Conservation (phyloP, 2,888 invertebrate species). For the Selenia dentaria region DNA sequence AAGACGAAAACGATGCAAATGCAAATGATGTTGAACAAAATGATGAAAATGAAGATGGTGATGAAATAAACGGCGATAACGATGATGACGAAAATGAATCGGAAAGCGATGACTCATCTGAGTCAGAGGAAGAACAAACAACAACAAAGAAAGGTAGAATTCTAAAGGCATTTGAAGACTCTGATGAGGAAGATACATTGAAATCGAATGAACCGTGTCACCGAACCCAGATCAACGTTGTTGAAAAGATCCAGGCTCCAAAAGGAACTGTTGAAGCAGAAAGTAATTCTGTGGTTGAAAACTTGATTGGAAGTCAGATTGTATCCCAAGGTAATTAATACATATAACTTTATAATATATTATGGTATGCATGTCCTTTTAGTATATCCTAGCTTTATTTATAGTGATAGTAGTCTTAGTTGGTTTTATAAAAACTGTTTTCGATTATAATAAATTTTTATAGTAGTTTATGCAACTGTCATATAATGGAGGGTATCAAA, state of each 20-base stretch:
- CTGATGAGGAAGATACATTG: conserved; percentile 65
- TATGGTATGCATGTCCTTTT: too few relatives aligned
- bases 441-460: too few relatives aligned
- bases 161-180: conserved; percentile 77
- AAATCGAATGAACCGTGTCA: background rate
- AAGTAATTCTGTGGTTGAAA: conserved; percentile 3
- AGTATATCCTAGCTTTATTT: too few relatives aligned
- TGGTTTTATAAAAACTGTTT: too few relatives aligned
- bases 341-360: too few relatives aligned
- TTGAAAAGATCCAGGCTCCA: conserved; percentile 4
- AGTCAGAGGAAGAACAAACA: conserved; percentile 52
- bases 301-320: conserved; percentile 28
- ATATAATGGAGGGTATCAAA: too few relatives aligned
- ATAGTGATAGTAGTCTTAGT: too few relatives aligned
- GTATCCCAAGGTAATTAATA: conserved; percentile 68
- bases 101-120: conserved; percentile 52
- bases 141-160: conserved; percentile 69
- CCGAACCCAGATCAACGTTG: too few relatives aligned
- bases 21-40: conserved; percentile 48
- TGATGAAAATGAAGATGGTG: conserved; percentile 49
- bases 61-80: conserved; percentile 46
- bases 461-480: too few relatives aligned
- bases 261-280: conserved; percentile 13
- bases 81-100: conserved; percentile 42
- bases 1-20: conserved; percentile 38